Base-by-base conservation (phyloP, 2,797 vertebrate genomes). In the Pterois miles region DNA sequence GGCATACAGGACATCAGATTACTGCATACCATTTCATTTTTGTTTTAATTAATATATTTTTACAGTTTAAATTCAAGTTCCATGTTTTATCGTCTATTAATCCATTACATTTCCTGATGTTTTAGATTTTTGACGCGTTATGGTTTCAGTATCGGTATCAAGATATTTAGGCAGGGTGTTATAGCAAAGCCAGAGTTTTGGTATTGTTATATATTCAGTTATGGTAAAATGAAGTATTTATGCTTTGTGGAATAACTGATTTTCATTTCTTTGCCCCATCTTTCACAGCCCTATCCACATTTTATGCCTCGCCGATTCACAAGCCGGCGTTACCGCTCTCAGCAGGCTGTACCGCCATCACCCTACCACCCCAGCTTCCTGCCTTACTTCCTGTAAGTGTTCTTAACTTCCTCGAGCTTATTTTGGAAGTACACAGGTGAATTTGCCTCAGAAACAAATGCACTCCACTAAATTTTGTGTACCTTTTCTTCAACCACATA, bases 301-400 rank as follows among this genome's bases (percentile, higher is more conserved):
- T 99, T 98, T 87, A 96, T 99, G 96, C 96, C 97, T 93, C 96
- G 97, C 66, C 96, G 97, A 91, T 96, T 99, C 85, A 93, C 97
- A 71, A 96, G 96, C 80, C 96, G 97, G 57, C 96, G 98, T 87
- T 99, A 97, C 69, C 96, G 97, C 78, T 97, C 98, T 31, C 98
- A 97, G 88, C 98, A 98, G 88, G 92, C 97, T 18, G 93, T 97
- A 43, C 96, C 98, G n/a, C 96, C 97, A 1, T 96, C 98, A 18
- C 96, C 98, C 12, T 99, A 99, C 88, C 97, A 98, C 91, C 97
- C 97, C 84, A 98, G 97, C 94, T 96, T 99, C 92, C 96, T 99
- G 89, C 98, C 98, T 90, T 99, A 99, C 84, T 97, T 99, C 93
- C 94, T 99, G 98, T 99, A 95, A 97, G 97, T 97, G 46, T 71